phyloP scores from a whole-genome alignment of 2,113 vertebrate species.

The Laticauda colubrina region DNA sequence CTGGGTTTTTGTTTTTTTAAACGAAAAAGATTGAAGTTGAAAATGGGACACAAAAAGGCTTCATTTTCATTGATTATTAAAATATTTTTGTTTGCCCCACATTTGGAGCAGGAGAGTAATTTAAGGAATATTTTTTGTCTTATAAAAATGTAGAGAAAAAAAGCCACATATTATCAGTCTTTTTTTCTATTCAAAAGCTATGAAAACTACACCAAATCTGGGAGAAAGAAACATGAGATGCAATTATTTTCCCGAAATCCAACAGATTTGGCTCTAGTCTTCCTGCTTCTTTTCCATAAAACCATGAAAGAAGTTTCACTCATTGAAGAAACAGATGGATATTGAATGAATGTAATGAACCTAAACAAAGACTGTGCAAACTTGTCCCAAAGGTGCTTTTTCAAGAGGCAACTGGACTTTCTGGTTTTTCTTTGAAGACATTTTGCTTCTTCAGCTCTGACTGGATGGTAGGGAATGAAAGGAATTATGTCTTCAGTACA shows the following conservation, averaged over 20 bases:
- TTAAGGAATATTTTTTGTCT: conserved; percentile 26
- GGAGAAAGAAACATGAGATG: neutral
- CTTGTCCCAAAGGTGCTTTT: too few relatives aligned
- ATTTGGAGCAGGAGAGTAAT: conserved; percentile 40
- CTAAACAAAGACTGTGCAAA: neutral
- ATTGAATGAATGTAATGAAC: neutral
- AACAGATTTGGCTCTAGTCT: neutral
- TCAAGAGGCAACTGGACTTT: too few relatives aligned
- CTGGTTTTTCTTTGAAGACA: too few relatives aligned
- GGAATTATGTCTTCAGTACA: too few relatives aligned
- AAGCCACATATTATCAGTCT: neutral
- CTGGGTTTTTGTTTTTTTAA: conserved; percentile 36
- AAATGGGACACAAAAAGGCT: conserved; percentile 48
- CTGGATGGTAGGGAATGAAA: too few relatives aligned
- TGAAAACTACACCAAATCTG: neutral
- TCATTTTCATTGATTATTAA: conserved; percentile 28
- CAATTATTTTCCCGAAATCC: neutral
- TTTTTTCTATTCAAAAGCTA: neutral
- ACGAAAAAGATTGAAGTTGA: conserved; percentile 60
- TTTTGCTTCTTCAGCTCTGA: too few relatives aligned
- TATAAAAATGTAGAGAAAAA: neutral
- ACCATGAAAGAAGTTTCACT: neutral
- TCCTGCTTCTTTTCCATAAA: neutral
- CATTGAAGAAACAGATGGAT: neutral
- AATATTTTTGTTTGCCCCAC: conserved; percentile 54